Evolutionary conservation across 1,140 invertebrate genomes (phyloP).

Genomic region (Sinella curviseta): DNA sequence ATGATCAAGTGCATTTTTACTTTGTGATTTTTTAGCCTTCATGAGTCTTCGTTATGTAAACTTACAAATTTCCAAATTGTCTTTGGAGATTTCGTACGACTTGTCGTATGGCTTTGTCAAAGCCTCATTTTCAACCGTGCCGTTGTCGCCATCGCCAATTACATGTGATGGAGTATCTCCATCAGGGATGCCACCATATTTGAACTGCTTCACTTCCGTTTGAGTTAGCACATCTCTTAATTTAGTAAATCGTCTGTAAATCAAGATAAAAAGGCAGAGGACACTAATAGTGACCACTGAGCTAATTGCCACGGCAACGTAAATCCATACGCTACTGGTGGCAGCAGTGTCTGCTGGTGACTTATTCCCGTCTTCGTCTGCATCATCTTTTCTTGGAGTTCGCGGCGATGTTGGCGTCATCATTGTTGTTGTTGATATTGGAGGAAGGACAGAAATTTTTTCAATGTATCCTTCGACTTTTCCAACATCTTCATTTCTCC

Average conservation of each 20-base stretch:
- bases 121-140: neutral
- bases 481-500: neutral
- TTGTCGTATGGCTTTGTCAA: neutral
- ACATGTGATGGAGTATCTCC: neutral
- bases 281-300: neutral
- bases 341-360: too few relatives aligned
- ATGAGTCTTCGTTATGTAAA: neutral
- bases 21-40: too few relatives aligned
- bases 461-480: neutral
- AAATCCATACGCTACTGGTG: neutral
- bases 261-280: neutral
- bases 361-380: too few relatives aligned
- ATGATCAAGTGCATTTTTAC: neutral
- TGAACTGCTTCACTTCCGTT: neutral
- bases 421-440: neutral
- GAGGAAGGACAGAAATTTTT: neutral
- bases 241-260: neutral
- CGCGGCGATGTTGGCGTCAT: neutral
- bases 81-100: neutral
- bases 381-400: too few relatives aligned
- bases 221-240: neutral
- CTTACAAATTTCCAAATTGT: neutral
- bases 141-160: too few relatives aligned
- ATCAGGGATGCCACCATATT: neutral
- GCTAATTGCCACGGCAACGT: neutral